Evolutionary conservation across 2,888 invertebrate genomes (phyloP), one percentile per base, ranked within the genome.

Genomic region (Callyntrura guangdongensis): DNA sequence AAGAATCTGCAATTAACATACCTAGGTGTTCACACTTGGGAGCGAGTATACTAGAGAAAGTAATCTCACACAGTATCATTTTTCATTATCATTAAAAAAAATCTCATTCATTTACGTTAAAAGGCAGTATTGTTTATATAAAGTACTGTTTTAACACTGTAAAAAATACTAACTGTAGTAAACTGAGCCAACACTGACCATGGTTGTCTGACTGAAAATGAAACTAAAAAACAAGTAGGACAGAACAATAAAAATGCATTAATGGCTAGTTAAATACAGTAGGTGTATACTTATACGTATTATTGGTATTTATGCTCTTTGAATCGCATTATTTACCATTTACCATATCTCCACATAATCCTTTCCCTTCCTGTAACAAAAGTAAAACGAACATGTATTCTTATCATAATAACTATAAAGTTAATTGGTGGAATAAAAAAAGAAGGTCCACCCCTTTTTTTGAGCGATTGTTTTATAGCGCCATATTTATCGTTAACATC

Each of bases 131-230:
- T 11, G 17, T 59, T n/a, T 5, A n/a, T n/a, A 59, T 5, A 14
- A 59, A 17, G 2, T n/a, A 59, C n/a, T 17, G 17, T 6, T n/a
- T 53, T 53, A 53, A n/a, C n/a, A 59, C 12, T 53, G n/a, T n/a
- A n/a, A 53, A 53, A 11, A 53, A 53, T 2, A 14, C 53, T 53
- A 53, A 53, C 11, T 53, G 36, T 53, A 77, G 49, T 77, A 77
- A n/a, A 53, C 47, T 49, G 49, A 59, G 79, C 79, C 53, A 69
- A 53, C 67, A 84, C 83, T 83, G 84, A 69, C 84, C 84, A 84
- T 53, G 53, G 69, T 27, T 84, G 53, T 84, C 84, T 49, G 69
- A 72, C 84, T 49, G 69, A 72, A 84, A 69, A 56, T 84, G 53
- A 84, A 69, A n/a, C 53, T 14, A 53, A 11, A 53, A 53, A 53